Base-by-base conservation (phyloP, 1,140 invertebrate species). In the Planococcus citri region DNA sequence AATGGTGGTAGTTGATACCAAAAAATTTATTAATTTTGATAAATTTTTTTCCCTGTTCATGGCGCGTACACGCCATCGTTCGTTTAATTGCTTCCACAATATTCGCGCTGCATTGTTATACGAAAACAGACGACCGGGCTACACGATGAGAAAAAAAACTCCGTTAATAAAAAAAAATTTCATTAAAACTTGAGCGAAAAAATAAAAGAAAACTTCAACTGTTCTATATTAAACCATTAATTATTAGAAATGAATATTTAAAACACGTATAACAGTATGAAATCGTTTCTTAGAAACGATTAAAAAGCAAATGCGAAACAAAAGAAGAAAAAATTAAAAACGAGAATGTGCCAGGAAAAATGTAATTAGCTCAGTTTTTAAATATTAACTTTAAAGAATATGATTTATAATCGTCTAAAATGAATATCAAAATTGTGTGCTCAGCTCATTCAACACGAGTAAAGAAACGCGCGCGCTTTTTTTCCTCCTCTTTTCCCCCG, bases 171-270 rank as follows among this genome's bases (percentile, higher is more conserved):
- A 51, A 51, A 51, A 51, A 51, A 51, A 17, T 51, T 51, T 51
- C 41, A 51, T 51, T 51, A 51, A 51, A 51, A 51, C 12, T 51
- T 51, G 41, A 51, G 41, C 41, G 41, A 51, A 51, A 51, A 51
- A 51, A 51, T 17, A 51, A 51, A 51, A 51, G 41, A 51, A 51
- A 51, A 51, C 41, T 51, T 51, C 41, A 51, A 51, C 41, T 17
- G 41, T 51, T 51, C 41, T 20, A 20, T 20, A 51, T 51, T 51
- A 51, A 51, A 51, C 41, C 41, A 51, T 51, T 51, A 51, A 51
- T 51, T 51, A 51, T 51, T 20, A 51, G 41, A 51, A 51, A 51
- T 51, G 41, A 51, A 51, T 51, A 51, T 51, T 51, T 51, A 51
- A 51, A 51, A 51, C 41, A 51, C 41, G 41, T 51, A 51, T 51